These are phyloP conservation scores for Sebastes kiyomatsui DNA, from an alignment of 2,797 vertebrate species.

Conservation along the genomic window DNA sequence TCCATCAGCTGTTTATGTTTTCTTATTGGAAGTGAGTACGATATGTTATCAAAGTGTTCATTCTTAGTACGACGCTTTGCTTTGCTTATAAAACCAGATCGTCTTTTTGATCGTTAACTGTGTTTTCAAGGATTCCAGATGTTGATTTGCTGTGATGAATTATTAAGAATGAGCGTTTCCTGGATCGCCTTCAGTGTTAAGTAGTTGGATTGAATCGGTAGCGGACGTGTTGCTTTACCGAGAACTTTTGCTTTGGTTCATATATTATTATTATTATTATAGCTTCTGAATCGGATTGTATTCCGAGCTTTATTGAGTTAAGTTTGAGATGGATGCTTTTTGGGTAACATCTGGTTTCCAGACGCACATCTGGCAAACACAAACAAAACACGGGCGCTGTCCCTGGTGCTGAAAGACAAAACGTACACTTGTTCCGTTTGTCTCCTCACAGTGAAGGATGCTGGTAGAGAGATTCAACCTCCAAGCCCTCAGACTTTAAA, in stretches of 20 bases:
- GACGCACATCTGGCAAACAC: background rate
- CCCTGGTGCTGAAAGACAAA: conserved; percentile 70
- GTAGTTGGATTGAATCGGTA: conserved; percentile 5
- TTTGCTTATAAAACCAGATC: background rate
- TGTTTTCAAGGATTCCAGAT: background rate
- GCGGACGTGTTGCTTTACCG: conserved; percentile 37
- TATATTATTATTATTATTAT: background rate
- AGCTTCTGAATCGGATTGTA: background rate
- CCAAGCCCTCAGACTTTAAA: background rate
- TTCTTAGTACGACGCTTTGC: background rate
- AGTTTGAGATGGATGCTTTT: conserved; percentile 21
- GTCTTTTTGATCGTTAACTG: background rate
- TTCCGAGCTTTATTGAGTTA: background rate
- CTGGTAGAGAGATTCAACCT: background rate
- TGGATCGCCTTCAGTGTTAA: conserved; percentile 4
- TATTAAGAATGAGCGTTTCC: conserved; percentile 17
- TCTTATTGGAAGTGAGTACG: conserved; percentile 33
- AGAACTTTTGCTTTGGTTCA: conserved; percentile 15
- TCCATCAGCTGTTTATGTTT: background rate
- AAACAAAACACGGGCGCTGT: conserved; percentile 68
- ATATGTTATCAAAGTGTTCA: conserved; percentile 21
- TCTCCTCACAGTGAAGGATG: background rate
- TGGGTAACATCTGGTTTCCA: conserved; percentile 25
- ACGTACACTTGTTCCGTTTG: background rate
- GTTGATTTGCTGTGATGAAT: background rate